Conservation (phyloP, 2,113 vertebrate species). For the Condylura cristata region DNA sequence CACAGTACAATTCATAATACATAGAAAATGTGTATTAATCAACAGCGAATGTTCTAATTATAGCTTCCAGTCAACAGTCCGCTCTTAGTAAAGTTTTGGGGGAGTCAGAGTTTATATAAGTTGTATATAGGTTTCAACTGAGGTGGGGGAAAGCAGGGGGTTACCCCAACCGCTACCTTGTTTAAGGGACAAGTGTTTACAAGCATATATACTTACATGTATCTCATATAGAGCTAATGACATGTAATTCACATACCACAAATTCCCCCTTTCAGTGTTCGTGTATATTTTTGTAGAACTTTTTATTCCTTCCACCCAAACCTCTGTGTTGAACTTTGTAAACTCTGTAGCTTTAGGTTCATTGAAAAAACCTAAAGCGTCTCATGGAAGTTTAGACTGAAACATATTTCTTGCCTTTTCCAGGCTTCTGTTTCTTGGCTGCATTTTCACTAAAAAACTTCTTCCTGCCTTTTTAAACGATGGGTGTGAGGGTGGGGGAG, state of each 20-base stretch:
- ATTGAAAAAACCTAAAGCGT: not conserved
- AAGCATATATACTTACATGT: not conserved
- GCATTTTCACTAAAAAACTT: not conserved
- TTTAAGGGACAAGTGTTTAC: not conserved
- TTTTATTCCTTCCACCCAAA: not conserved
- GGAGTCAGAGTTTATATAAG: too few species aligned
- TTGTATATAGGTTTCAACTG: too few species aligned
- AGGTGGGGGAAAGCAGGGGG: not conserved
- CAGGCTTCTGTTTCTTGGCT: not conserved
- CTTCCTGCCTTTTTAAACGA: not conserved
- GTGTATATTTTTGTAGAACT: not conserved
- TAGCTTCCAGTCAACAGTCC: too few species aligned
- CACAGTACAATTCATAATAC: too few species aligned
- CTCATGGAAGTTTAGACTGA: not conserved
- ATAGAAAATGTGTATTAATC: too few species aligned
- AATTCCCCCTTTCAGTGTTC: not conserved
- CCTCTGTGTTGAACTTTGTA: not conserved
- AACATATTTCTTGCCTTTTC: not conserved
- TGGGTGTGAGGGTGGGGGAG: not conserved
- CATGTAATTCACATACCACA: not conserved
- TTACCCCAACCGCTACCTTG: not conserved
- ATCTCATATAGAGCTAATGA: not conserved
- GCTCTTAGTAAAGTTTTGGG: too few species aligned
- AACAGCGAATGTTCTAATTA: too few species aligned
- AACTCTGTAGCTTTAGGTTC: not conserved